phyloP scores from a whole-genome alignment of 1,140 invertebrate genomes.

The Caerostris extrusa region DNA sequence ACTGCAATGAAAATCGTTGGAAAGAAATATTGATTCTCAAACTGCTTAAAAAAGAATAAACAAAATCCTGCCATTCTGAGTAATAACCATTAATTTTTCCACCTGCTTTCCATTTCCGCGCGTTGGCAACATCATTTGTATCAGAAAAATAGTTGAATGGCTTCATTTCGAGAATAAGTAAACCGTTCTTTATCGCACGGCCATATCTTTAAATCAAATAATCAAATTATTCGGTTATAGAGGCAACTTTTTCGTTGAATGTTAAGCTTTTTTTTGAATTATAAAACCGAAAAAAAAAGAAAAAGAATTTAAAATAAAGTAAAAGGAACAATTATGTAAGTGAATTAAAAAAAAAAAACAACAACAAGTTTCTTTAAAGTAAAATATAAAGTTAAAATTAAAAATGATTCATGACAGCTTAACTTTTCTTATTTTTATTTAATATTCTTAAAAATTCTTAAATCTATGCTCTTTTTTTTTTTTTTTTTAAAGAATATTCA shows the following conservation, averaged over 20 bases:
- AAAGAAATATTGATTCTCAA: slow-evolving; percentile 7
- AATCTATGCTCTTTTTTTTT: too few species aligned
- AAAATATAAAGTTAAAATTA: too few species aligned
- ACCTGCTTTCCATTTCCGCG: neutral
- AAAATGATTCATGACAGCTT: too few species aligned
- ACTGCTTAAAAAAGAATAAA: neutral
- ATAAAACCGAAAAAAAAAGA: too few species aligned
- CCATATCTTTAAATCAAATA: slow-evolving; percentile 26
- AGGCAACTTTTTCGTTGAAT: neutral
- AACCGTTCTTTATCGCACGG: neutral
- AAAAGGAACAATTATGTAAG: too few species aligned
- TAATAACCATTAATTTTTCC: slow-evolving; percentile 41
- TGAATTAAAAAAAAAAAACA: too few species aligned
- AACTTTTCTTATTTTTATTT: too few species aligned
- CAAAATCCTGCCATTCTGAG: neutral
- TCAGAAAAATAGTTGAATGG: slow-evolving; percentile 4
- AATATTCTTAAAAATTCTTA: too few species aligned
- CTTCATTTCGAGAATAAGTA: neutral
- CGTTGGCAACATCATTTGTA: slow-evolving; percentile 29
- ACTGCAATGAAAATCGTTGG: neutral
- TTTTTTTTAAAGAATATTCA: too few species aligned
- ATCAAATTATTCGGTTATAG: slow-evolving; percentile 12
- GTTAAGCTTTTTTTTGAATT: too few species aligned
- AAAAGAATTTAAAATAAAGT: too few species aligned
- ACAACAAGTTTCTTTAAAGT: too few species aligned